Percentiles rank a stretch among this genome's conserved stretches.
phyloP scores from a whole-genome alignment of 1,140 invertebrate species.

The Bombus vancouverensis region DNA sequence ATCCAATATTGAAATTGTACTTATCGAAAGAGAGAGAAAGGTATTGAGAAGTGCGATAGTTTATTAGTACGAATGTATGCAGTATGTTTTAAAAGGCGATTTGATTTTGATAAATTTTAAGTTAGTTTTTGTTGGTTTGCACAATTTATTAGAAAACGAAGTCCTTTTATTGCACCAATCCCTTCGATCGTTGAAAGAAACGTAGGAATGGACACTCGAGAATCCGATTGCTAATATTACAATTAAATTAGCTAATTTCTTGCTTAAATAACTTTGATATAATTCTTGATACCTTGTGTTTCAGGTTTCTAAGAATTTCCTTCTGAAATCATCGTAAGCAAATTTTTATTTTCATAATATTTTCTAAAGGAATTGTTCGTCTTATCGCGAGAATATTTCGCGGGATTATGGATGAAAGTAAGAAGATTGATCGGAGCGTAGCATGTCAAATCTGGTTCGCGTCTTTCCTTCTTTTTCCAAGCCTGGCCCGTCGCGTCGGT shows the following conservation, averaged over 20 bases:
- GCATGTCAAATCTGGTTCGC: slow-evolving; percentile 21
- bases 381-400: neutral
- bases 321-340: neutral
- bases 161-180: too few relatives aligned
- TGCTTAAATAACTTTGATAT: too few relatives aligned
- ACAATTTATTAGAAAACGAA: too few relatives aligned
- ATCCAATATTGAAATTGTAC: too few relatives aligned
- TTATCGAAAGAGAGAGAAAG: neutral
- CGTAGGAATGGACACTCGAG: too few relatives aligned
- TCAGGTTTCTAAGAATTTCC: neutral
- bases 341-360: neutral
- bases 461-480: slow-evolving; percentile 17
- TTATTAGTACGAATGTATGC: neutral
- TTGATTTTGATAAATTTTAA: too few relatives aligned
- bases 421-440: slow-evolving; percentile 26
- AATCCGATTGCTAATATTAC: too few relatives aligned
- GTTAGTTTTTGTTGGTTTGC: too few relatives aligned
- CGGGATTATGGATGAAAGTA: neutral
- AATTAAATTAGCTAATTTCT: too few relatives aligned
- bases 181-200: too few relatives aligned
- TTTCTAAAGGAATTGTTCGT: neutral
- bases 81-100: too few relatives aligned
- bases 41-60: neutral
- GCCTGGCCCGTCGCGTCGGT: neutral
- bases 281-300: too few relatives aligned